phyloP scores from a whole-genome alignment of 2,797 vertebrate genomes.

The Prionace glauca region DNA sequence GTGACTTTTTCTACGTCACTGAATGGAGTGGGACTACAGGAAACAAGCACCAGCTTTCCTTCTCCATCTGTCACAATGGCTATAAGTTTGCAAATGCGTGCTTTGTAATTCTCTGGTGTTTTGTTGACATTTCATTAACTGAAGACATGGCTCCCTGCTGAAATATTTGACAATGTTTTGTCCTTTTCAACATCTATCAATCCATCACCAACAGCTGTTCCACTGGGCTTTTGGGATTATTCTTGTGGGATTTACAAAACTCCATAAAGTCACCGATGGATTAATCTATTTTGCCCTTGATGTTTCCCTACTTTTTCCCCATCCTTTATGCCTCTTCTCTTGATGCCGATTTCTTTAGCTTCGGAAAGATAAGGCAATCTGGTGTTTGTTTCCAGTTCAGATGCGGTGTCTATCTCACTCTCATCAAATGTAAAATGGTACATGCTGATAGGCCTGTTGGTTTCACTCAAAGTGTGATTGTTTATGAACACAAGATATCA shows the following conservation, averaged over 20 bases:
- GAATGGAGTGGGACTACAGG: neutral
- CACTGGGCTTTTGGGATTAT: slow-evolving; percentile 22
- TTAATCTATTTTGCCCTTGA: neutral
- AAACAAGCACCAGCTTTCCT: neutral
- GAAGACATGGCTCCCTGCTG: slow-evolving; percentile 7
- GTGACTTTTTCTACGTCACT: neutral
- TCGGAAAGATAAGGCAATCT: neutral
- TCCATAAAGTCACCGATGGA: neutral
- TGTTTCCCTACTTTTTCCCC: neutral
- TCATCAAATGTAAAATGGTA: neutral
- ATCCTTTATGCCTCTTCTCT: neutral
- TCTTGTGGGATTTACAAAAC: slow-evolving; percentile 27
- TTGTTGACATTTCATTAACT: slow-evolving; percentile 32
- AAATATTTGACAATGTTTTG: neutral
- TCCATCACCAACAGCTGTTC: slow-evolving; percentile 21
- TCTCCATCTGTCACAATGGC: slow-evolving; percentile 14
- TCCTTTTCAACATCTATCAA: slow-evolving; percentile 27
- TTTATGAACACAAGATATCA: neutral
- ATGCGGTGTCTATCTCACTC: neutral
- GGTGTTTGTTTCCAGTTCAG: neutral
- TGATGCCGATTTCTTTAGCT: neutral
- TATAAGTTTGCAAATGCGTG: neutral
- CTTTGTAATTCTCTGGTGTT: neutral
- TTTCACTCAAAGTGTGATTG: neutral
- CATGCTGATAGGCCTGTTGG: neutral